Base-by-base conservation (phyloP, 2,888 invertebrate genomes). In the Hypomecis atomaria region DNA sequence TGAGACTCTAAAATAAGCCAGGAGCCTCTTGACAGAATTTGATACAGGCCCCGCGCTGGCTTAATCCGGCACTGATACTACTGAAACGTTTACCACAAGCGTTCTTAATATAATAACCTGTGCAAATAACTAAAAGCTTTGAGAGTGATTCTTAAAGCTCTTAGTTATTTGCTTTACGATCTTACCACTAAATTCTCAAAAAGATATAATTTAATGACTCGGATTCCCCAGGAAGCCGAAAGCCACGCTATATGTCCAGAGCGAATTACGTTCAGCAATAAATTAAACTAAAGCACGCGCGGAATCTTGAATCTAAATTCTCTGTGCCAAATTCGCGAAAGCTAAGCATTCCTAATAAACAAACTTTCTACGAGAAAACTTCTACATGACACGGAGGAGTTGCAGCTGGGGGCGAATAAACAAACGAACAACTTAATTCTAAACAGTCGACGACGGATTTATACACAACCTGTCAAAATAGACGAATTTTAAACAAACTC, bases 401-500 rank as follows among this genome's bases (percentile, higher is more conserved):
- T 60, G 52, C 59, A 73, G 59, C 76, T 78, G 81, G 70, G 37
- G 59, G 67, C 58, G 67, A 84, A 84, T 79, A 87, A 87, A 85
- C 78, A 71, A 67, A 72, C 48, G 36, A 60, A 71, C 56, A 75
- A 76, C 78, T 83, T 87, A 80, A 92, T 89, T 70, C 80, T 87
- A 90, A 92, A 92, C 86, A 90, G 65, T 49, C 91, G 90, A 88
- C 75, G 89, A 92, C 75, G 72, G 90, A 90, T 86, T 78, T 83
- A 78, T 86, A 88, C 67, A 87, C 86, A 84, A 45, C 11, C 65
- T 71, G 81, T 81, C 82, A 59, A 63, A 62, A 59, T 50, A 55
- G 2, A 44, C 45, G 44, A 38, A 40, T 48, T 57, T 5, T 78
- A 74, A 72, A 66, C 62, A 55, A 48, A 42, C 53, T 6, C 37